Evolutionary conservation across 2,888 invertebrate species (phyloP), one percentile per base, ranked within the genome.

Genomic region (Vannuccia rotundouncinata): DNA sequence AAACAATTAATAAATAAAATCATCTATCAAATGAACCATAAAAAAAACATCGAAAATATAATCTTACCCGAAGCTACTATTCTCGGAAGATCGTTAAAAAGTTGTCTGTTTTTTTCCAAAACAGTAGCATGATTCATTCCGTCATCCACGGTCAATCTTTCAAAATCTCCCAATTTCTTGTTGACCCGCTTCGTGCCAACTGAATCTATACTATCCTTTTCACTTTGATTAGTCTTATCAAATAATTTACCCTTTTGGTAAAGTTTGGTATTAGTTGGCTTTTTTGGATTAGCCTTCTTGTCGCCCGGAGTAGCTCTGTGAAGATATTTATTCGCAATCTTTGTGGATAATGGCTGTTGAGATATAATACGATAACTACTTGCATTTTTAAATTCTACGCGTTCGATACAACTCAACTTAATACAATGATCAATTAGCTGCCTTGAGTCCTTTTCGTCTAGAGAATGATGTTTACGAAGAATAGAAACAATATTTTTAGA

Each of bases 341-440:
- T 66, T 66, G 66, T 22, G 10, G 66, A 66, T 27, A 66, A 22
- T 13, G 5, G 66, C 22, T 66, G 66, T 66, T 66, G 66, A 66
- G 66, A 66, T 22, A 66, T 27, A 66, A 66, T 66, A 2, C 66
- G 66, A 66, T 22, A 66, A 66, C 66, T 66, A 22, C 66, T n/a
- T n/a, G 66, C 66, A 66, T 66, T 66, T 22, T 66, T 66, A 22
- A 66, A 66, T 66, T 66, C 66, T 22, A 66, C 66, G 2, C 66
- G 10, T 66, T 66, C 66, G 13, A 66, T 66, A 5, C 66, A 66
- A 22, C 10, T 22, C 2, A 13, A 27, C 25, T 66, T 66, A 22
- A 66, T 27, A 66, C 66, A 66, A 5, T 66, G 66, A 66, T 66
- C 66, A 22, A 66, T 66, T 22, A 66, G 25, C 2, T 66, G 66